Base-by-base conservation (phyloP, 1,140 invertebrate species). In the Anthonomus grandis region DNA sequence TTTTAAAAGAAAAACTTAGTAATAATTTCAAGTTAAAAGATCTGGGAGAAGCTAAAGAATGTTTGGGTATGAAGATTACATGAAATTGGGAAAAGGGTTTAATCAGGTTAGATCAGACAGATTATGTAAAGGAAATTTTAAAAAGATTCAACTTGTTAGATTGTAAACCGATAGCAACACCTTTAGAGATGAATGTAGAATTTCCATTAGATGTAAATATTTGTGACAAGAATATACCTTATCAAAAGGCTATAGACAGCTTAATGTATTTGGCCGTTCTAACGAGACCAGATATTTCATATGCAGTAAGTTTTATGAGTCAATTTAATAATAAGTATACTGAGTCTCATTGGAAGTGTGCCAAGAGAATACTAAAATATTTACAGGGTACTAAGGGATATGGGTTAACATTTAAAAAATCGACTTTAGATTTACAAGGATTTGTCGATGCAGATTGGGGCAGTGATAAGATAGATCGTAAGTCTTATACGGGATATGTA, bases 251-350 rank as follows among this genome's bases (percentile, higher is more conserved):
- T 3, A 66, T 78, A 13, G 75, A 74, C 12, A 57, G 58, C 39
- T 60, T 79, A 12, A 69, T 78, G 63, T 78, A 77, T 62, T 52
- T 77, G 5, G 57, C 74, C 9, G 66, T 73, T 4, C 46, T 64
- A 1, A 76, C 75, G 4, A 60, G 78, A 48, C 76, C 76, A 34
- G 76, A 79, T 65, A 74, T 79, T 31, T 52, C 73, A 2, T 78
- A 65, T 64, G 62, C 73, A 24, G 72, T 79, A 0, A 71, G 67
- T 53, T 64, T 60, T 34, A 45, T 72, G 6, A 72, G 68, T 39
- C 70, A 73, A 50, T 75, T 72, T 60, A 72, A 70, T 37, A 69
- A 67, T 17, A 50, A 27, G 34, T 70, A 53, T 49, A 34, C 50
- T 38, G 39, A 59, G 45, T 36, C 31, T 22, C 75, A 78, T 63